Percentiles rank a stretch among this genome's conserved stretches.
Evolutionary conservation across 2,113 vertebrate species (phyloP).

Genomic region (Grallaria varia): DNA sequence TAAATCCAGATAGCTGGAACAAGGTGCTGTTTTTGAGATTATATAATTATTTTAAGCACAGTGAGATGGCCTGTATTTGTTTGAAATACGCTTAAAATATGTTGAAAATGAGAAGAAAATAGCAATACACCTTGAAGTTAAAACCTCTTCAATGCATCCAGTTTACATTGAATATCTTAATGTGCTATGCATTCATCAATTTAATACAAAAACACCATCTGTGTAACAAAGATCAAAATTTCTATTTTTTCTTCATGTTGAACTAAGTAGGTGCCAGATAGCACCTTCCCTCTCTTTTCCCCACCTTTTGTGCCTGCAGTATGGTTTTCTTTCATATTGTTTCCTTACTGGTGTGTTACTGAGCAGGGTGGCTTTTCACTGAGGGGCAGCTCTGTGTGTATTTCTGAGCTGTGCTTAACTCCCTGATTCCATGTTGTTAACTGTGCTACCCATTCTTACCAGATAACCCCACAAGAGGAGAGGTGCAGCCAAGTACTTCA

Average conservation of each 20-base stretch:
- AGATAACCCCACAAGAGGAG: not conserved
- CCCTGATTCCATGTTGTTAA: not conserved
- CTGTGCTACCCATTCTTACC: not conserved
- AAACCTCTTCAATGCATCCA: not conserved
- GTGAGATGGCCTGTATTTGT: not conserved
- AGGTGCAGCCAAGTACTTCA: not conserved
- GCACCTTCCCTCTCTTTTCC: not conserved
- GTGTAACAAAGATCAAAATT: not conserved
- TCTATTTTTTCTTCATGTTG: not conserved
- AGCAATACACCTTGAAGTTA: not conserved
- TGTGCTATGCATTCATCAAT: slow-evolving; percentile 22
- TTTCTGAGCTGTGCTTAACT: not conserved
- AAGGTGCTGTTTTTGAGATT: not conserved
- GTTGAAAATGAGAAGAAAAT: not conserved
- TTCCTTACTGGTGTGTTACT: not conserved
- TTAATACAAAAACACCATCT: slow-evolving; percentile 25
- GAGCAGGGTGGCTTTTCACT: not conserved
- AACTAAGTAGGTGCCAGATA: not conserved
- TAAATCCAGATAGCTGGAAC: not conserved
- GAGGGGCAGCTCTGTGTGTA: not conserved
- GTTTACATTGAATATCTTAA: slow-evolving; percentile 18
- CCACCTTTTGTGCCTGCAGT: not conserved
- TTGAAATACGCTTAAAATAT: not conserved
- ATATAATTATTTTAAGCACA: not conserved
- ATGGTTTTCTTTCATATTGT: not conserved